Evolutionary conservation across 2,113 vertebrate genomes (phyloP).

Genomic region (Todiramphus chloris): DNA sequence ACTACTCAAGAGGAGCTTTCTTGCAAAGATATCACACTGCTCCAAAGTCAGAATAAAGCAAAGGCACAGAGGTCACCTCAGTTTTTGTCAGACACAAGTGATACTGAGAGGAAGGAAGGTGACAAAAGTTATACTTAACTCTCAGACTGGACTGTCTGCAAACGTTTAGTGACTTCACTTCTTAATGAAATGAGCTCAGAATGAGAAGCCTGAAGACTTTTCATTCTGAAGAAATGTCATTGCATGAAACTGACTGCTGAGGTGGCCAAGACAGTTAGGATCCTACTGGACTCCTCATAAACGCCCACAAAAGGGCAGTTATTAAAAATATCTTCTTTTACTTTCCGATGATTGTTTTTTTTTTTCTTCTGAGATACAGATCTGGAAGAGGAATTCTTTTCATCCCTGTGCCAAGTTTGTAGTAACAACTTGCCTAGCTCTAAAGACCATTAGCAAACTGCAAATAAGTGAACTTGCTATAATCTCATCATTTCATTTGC

Average conservation of each 20-base stretch:
- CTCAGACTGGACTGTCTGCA: background rate
- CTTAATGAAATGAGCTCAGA: background rate
- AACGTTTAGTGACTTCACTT: background rate
- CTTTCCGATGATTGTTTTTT: background rate
- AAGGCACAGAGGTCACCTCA: background rate
- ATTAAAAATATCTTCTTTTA: background rate
- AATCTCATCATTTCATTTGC: background rate
- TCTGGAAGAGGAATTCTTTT: background rate
- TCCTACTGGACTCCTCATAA: background rate
- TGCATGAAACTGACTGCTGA: background rate
- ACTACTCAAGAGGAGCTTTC: background rate
- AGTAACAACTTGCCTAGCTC: background rate
- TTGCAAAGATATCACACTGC: background rate
- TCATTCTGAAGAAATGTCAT: background rate
- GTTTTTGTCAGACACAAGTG: background rate
- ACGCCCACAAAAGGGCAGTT: background rate
- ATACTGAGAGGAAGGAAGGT: background rate
- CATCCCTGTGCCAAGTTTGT: background rate
- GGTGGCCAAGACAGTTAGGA: background rate
- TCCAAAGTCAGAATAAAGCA: background rate
- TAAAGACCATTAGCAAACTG: background rate
- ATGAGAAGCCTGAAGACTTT: background rate
- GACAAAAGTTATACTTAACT: background rate
- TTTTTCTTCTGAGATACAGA: background rate
- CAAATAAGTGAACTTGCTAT: background rate